Conservation (phyloP, 2,797 vertebrate species). For the Hyperoplus immaculatus region DNA sequence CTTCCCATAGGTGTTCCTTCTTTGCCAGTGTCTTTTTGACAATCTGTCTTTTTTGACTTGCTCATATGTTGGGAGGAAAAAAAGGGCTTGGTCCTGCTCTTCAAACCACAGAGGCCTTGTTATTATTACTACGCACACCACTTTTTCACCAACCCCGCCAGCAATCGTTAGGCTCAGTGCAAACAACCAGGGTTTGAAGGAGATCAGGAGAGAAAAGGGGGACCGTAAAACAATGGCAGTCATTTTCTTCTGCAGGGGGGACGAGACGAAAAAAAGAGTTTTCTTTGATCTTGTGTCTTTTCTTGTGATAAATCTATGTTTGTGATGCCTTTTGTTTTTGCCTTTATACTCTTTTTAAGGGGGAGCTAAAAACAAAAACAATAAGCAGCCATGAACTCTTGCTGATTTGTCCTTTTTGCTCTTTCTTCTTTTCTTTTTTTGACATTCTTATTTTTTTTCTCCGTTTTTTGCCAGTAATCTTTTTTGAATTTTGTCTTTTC, state of each 20-base stretch:
- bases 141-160: conserved; percentile 41
- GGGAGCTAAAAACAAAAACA: conserved; percentile 50
- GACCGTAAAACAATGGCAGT: conserved; percentile 56
- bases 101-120: conserved; percentile 70
- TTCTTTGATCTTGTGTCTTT: conserved; percentile 88
- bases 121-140: conserved; percentile 55
- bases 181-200: conserved; percentile 52
- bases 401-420: conserved; percentile 87
- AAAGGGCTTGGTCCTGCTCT: conserved; percentile 75
- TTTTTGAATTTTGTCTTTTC: conserved; percentile 93
- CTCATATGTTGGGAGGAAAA: conserved; percentile 25
- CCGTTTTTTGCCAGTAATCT: conserved; percentile 88
- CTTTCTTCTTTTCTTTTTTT: conserved; percentile 90
- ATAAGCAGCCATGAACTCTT: conserved; percentile 81
- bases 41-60: conserved; percentile 50
- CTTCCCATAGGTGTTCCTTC: conserved; percentile 55
- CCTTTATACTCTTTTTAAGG: conserved; percentile 83
- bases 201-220: conserved; percentile 31
- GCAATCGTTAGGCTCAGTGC: conserved; percentile 37
- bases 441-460: conserved; percentile 80
- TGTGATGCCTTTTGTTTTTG: conserved; percentile 86
- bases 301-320: conserved; percentile 87
- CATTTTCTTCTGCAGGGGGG: conserved; percentile 70
- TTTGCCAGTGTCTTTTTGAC: conserved; percentile 58
- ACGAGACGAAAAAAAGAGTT: conserved; percentile 48